Base-by-base conservation (phyloP, 1,140 invertebrate genomes). In the Diachasma alloeum region DNA sequence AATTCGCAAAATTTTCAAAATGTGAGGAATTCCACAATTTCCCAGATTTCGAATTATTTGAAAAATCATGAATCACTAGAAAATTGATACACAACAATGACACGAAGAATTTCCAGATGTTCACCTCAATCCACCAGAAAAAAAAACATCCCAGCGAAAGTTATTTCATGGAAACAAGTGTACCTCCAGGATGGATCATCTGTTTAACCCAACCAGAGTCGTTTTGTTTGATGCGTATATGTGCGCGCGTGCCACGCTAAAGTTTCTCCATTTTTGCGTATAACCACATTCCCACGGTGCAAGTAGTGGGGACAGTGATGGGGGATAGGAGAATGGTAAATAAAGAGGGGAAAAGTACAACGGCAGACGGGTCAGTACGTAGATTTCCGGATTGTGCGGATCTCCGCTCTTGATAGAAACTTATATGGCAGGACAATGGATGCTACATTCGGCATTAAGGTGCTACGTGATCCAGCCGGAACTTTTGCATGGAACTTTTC, bases 341-440 rank as follows among this genome's bases (percentile, higher is more conserved):
- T 63, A 63, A 63, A 24, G 6, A 15, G 15, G 66, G 36, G 13
- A 37, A 68, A 68, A n/a, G 13, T 17, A 68, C 66, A 68, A 37
- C 24, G 22, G 59, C 10, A 37, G 66, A 37, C 15, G 36, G 66
- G 31, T 68, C 53, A 22, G 36, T 44, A 24, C 79, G 80, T 78
- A 88, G 85, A 84, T 88, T 87, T 86, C 85, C 86, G 85, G 86
- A 88, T 87, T 86, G 67, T 44, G 66, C 53, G 73, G 84, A 88
- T 88, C 83, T 83, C 46, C 81, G 80, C 79, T 81, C 84, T 87
- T 87, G 85, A 88, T 88, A 87, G 83, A 87, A 85, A 85, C 85
- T 83, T 87, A 87, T 87, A 88, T 85, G 87, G 86, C 83, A 87
- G 86, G 81, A 83, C 84, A 87, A 86, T 86, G 85, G 83, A 85